These are phyloP conservation scores for Columba janthina DNA, from an alignment of 2,113 vertebrate species.

Conservation along the genomic window DNA sequence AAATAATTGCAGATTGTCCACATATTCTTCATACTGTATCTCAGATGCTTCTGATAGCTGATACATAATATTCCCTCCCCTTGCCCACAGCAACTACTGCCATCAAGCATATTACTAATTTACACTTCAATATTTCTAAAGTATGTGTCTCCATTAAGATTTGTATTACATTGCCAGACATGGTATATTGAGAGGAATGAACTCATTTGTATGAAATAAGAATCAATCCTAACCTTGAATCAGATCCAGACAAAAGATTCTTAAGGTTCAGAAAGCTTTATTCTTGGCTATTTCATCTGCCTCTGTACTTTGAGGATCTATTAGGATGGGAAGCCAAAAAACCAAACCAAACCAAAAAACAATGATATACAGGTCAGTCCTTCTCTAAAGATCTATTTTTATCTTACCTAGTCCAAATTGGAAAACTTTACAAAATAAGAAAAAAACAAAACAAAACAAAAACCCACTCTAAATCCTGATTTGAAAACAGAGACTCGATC, in stretches of 20 bases:
- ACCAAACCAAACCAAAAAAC: background rate
- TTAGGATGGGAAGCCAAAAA: background rate
- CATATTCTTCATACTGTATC: background rate
- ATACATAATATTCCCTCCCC: background rate
- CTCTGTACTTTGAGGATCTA: background rate
- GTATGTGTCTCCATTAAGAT: background rate
- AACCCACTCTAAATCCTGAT: background rate
- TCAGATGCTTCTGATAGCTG: background rate
- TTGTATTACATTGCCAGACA: background rate
- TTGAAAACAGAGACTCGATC: background rate
- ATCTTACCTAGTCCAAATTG: background rate
- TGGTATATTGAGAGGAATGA: background rate
- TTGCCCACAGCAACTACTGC: background rate
- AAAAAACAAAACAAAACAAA: too few species aligned
- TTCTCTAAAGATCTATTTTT: background rate
- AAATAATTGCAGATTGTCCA: background rate
- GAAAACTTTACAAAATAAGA: background rate
- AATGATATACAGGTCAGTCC: background rate
- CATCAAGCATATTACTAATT: background rate
- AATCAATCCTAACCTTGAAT: background rate
- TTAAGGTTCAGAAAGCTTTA: background rate
- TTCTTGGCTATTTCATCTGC: background rate
- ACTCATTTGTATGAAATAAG: constrained; percentile 3
- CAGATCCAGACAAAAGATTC: background rate
- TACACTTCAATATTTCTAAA: background rate